Conservation (phyloP, 1,140 invertebrate genomes). For the Drosophila dunni region DNA sequence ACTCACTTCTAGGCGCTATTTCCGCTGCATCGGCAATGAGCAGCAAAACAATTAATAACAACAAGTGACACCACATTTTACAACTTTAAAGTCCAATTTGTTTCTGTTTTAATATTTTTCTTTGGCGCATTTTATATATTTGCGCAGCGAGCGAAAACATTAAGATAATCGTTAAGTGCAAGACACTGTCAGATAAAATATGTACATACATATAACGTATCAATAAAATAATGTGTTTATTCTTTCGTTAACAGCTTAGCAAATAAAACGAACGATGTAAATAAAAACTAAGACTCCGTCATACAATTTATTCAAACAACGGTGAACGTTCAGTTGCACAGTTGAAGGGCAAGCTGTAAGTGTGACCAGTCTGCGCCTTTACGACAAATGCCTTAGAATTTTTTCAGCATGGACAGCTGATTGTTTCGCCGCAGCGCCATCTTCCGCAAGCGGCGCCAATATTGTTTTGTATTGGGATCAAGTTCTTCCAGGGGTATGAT, state of each 20-base stretch:
- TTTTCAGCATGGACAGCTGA: conserved; percentile 86
- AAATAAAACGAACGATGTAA: conserved; percentile 52
- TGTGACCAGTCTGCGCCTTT: conserved; percentile 10
- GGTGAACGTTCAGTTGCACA: too few species aligned
- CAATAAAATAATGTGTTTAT: conserved; percentile 63
- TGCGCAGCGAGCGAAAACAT: background rate
- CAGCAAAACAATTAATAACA: background rate
- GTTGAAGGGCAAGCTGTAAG: conserved; percentile 48
- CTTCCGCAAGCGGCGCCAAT: conserved; percentile 90
- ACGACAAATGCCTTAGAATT: conserved; percentile 79
- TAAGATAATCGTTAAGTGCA: conserved; percentile 41
- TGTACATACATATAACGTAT: conserved; percentile 37
- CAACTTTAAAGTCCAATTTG: conserved; percentile 1
- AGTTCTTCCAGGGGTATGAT: conserved; percentile 89
- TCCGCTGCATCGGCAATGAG: conserved; percentile 22
- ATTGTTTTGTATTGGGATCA: conserved; percentile 91
- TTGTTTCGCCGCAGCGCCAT: conserved; percentile 88
- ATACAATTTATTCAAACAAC: conserved; percentile 34
- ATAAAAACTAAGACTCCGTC: conserved; percentile 3
- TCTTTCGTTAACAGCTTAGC: conserved; percentile 54
- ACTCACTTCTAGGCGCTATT: conserved; percentile 48
- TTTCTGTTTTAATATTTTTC: conserved; percentile 13
- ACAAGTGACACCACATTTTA: conserved; percentile 35
- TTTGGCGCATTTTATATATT: conserved; percentile 51
- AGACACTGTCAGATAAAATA: conserved; percentile 49